Evolutionary conservation across 2,888 invertebrate genomes (phyloP).

Genomic region (Drosophila falleni): DNA sequence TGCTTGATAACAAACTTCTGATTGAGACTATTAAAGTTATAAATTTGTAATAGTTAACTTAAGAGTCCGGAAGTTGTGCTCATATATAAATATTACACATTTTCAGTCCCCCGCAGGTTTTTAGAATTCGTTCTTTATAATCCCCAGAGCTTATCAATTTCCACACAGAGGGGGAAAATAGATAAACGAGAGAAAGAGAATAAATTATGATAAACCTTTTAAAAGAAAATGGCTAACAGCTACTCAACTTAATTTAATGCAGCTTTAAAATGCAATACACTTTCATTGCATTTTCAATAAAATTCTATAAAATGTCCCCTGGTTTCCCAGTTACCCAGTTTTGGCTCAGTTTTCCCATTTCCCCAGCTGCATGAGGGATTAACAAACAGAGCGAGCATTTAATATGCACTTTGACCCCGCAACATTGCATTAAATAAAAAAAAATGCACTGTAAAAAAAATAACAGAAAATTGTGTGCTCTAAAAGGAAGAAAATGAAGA

Average conservation of each 20-base stretch:
- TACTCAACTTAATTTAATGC: conserved; percentile 5
- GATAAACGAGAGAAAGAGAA: background rate
- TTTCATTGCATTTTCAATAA: conserved; percentile 21
- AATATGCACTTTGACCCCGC: conserved; percentile 69
- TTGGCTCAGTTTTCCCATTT: conserved; percentile 4
- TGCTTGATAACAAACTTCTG: too few relatives aligned
- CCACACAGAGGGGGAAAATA: background rate
- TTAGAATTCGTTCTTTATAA: background rate
- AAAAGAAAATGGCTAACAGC: background rate
- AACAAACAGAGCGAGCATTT: conserved; percentile 62
- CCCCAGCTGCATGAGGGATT: conserved; percentile 55
- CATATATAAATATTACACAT: too few relatives aligned
- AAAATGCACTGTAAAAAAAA: conserved; percentile 9
- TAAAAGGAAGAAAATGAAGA: conserved; percentile 4
- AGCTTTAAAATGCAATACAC: conserved; percentile 1
- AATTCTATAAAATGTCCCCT: conserved; percentile 19
- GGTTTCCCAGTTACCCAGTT: background rate
- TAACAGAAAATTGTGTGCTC: conserved; percentile 28
- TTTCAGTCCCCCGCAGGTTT: too few relatives aligned
- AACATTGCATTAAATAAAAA: conserved; percentile 12
- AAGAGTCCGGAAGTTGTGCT: too few relatives aligned
- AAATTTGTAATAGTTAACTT: too few relatives aligned
- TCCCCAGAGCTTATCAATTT: background rate
- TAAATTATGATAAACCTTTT: conserved; percentile 2
- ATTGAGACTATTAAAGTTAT: too few relatives aligned